A percentile compares a stretch with the other conserved stretches of the same genome.
phyloP scores from a whole-genome alignment of 2,797 vertebrate species.

The Mergus octosetaceus region DNA sequence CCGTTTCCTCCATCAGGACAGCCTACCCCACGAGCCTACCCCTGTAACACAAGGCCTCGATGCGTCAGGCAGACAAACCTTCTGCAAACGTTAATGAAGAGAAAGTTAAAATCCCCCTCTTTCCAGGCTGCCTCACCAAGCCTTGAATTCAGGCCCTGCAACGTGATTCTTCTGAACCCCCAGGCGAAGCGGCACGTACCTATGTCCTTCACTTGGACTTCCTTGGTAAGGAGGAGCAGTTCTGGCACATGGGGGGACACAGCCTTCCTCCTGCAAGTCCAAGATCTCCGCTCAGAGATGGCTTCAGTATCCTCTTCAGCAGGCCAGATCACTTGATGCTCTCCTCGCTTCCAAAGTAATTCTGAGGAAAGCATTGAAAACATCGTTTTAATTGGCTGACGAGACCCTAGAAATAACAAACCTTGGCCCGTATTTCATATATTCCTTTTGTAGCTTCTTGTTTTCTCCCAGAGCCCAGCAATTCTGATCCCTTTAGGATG shows the following conservation, averaged over 20 bases:
- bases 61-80: not conserved
- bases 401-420: constrained; percentile 28
- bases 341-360: constrained; percentile 43
- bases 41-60: not conserved
- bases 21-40: not conserved
- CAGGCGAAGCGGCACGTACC: constrained; percentile 33
- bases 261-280: constrained; percentile 19
- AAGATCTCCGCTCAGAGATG: not conserved
- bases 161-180: not conserved
- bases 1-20: not conserved
- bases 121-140: not conserved
- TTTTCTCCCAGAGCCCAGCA: constrained; percentile 12
- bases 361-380: constrained; percentile 63
- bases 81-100: not conserved
- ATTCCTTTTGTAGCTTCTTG: not conserved
- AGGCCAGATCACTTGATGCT: constrained; percentile 50
- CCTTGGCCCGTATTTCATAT: not conserved
- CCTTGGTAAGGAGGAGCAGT: constrained; percentile 33
- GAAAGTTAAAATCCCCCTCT: not conserved
- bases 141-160: not conserved
- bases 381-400: constrained; percentile 15
- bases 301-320: constrained; percentile 47
- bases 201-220: constrained; percentile 49
- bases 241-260: constrained; percentile 35
- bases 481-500: constrained; percentile 35